phyloP scores from a whole-genome alignment of 2,888 invertebrate species.

The Melanotus villosus region DNA sequence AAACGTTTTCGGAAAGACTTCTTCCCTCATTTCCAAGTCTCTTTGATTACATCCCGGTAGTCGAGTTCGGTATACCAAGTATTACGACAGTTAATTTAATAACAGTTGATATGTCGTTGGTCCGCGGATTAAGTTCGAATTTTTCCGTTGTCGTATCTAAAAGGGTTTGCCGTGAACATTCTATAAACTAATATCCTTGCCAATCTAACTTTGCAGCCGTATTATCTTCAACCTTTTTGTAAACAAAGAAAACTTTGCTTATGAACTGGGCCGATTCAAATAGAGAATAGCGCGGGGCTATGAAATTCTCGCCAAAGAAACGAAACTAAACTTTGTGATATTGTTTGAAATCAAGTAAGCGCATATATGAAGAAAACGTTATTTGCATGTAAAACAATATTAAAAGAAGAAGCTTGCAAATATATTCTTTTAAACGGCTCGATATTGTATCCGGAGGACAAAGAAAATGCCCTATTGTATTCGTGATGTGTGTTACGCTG shows the following conservation, averaged over 20 bases:
- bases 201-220: slow-evolving; percentile 2
- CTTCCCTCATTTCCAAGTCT: slow-evolving; percentile 48
- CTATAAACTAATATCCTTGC: background rate
- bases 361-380: slow-evolving; percentile 38
- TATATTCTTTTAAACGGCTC: slow-evolving; percentile 43
- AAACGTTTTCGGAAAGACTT: slow-evolving; percentile 57
- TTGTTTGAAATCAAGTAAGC: slow-evolving; percentile 34
- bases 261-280: slow-evolving; percentile 16
- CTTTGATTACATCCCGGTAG: slow-evolving; percentile 35
- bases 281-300: background rate
- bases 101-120: background rate
- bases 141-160: too few species aligned
- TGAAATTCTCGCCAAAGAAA: background rate
- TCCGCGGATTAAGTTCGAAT: too few species aligned
- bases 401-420: slow-evolving; percentile 41
- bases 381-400: slow-evolving; percentile 46
- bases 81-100: slow-evolving; percentile 9
- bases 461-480: slow-evolving; percentile 46
- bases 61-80: slow-evolving; percentile 18
- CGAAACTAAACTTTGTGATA: slow-evolving; percentile 23
- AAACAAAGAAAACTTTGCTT: slow-evolving; percentile 26
- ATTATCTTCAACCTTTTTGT: slow-evolving; percentile 15
- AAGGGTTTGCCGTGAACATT: too few species aligned
- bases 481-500: slow-evolving; percentile 41
- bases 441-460: slow-evolving; percentile 45